Conservation (phyloP, 2,888 invertebrate genomes). For the Cantharis rustica region DNA sequence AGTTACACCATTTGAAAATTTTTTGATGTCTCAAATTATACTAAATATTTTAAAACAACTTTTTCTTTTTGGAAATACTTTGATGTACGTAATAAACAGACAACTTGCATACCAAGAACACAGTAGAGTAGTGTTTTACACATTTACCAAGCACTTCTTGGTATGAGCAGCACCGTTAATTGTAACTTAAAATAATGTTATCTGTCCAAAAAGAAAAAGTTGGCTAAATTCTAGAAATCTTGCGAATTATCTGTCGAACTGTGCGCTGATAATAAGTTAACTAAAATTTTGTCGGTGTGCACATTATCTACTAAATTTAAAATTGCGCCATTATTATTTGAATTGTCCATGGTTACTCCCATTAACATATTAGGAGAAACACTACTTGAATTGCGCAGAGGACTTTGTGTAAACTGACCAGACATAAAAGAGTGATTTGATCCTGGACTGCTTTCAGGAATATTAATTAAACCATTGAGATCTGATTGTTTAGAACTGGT, state of each 20-base stretch:
- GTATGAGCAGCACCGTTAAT: background rate
- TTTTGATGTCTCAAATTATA: background rate
- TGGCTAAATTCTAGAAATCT: conserved; percentile 38
- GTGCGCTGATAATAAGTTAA: conserved; percentile 51
- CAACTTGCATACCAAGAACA: background rate
- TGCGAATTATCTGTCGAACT: conserved; percentile 51
- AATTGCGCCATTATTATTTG: conserved; percentile 35
- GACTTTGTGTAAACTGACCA: conserved; percentile 46
- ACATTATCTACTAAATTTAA: conserved; percentile 42
- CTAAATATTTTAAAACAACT: background rate
- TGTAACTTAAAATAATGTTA: background rate
- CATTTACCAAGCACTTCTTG: background rate
- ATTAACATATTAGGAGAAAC: conserved; percentile 46
- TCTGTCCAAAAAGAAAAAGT: background rate
- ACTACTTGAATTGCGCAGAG: conserved; percentile 43
- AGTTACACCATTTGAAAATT: background rate
- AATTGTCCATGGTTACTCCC: conserved; percentile 38
- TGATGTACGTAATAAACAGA: background rate
- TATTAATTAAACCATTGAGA: conserved; percentile 50
- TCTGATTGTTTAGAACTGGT: conserved; percentile 43
- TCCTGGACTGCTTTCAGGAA: conserved; percentile 54
- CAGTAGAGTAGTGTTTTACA: background rate
- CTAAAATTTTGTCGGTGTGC: conserved; percentile 43
- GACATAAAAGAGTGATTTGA: conserved; percentile 54
- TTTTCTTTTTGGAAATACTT: background rate